Percentiles rank a stretch among this genome's conserved stretches.
These are phyloP conservation scores for Sebastolobus altivelis DNA, from an alignment of 2,797 vertebrate genomes.

Conservation along the genomic window DNA sequence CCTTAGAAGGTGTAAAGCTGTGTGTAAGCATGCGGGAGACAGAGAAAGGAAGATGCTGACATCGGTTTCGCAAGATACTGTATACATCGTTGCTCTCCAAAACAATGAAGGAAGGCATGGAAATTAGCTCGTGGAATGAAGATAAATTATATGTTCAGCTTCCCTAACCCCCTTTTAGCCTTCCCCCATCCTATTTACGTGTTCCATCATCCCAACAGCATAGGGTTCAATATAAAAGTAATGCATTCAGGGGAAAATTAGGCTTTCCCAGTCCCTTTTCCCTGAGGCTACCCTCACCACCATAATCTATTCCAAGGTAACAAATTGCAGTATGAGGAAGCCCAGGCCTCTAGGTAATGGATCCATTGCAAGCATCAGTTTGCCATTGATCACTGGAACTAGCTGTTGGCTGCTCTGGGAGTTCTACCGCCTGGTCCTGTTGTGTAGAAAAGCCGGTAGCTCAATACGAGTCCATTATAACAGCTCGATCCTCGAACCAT, in stretches of 20 bases:
- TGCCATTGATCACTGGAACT: constrained; percentile 62
- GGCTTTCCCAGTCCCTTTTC: constrained; percentile 43
- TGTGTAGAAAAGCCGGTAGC: constrained; percentile 3
- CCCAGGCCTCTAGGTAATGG: constrained; percentile 52
- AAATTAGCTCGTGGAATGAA: constrained; percentile 23
- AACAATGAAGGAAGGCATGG: constrained; percentile 15
- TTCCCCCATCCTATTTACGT: constrained; percentile 25
- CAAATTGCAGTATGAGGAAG: constrained; percentile 51
- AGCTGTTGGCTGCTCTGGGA: constrained; percentile 36
- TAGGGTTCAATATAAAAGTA: constrained; percentile 49
- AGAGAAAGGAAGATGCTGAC: background rate
- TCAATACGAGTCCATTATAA: constrained; percentile 30
- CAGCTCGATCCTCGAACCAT: background rate
- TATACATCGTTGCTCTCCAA: background rate
- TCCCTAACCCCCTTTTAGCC: background rate
- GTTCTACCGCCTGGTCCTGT: constrained; percentile 20
- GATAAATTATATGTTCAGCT: constrained; percentile 7
- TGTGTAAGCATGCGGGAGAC: background rate
- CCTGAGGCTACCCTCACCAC: constrained; percentile 42
- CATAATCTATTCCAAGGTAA: constrained; percentile 57
- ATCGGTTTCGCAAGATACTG: background rate
- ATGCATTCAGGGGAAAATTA: constrained; percentile 59
- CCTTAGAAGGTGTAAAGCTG: constrained; percentile 2
- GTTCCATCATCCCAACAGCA: constrained; percentile 32
- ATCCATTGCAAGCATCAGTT: constrained; percentile 59